Base-by-base conservation (phyloP, 1,140 invertebrate genomes). In the Cephus cinctus region DNA sequence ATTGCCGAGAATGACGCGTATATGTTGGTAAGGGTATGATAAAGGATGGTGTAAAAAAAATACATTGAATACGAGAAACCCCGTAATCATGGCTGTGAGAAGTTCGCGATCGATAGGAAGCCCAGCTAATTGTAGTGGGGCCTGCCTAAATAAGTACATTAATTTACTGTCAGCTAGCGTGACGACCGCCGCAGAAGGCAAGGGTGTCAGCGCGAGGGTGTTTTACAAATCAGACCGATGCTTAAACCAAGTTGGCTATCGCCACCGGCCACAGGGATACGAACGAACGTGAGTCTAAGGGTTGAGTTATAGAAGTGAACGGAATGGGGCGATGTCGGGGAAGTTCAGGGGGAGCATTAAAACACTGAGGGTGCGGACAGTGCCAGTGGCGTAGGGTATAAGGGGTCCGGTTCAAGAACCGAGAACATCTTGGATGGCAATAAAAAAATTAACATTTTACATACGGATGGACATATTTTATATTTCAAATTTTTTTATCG, bases 311-410 rank as follows among this genome's bases (percentile, higher is more conserved):
- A 27, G 25, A 27, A 6, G 6, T 6, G 25, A 27, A 6, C 6
- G n/a, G 25, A n/a, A n/a, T 27, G n/a, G 25, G 25, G n/a, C n/a
- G n/a, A n/a, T n/a, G 6, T 6, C 42, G 52, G 57, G 59, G 55
- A 64, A 64, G 58, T 63, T 44, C 55, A 65, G 59, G 63, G 59
- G 61, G 53, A 64, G 44, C 47, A 58, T 67, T 55, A 64, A 67
- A 67, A 58, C 57, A 56, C 53, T 41, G 56, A 67, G 63, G 61
- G 63, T 66, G 59, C 61, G 56, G 61, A 60, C 59, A 61, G 56
- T 59, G 45, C 54, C 61, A 65, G 54, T 58, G 58, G 61, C 59
- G 61, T 63, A 52, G 47, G 36, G 31, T 56, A 38, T 52, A 43
- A 54, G 61, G 61, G 56, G 21, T n/a, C n/a, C n/a, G n/a, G n/a